A percentile compares a stretch with the other conserved stretches of the same genome.
These are phyloP conservation scores for Diadumene lineata DNA, from an alignment of 92 coral and sea anemone genomes.

Conservation along the genomic window DNA sequence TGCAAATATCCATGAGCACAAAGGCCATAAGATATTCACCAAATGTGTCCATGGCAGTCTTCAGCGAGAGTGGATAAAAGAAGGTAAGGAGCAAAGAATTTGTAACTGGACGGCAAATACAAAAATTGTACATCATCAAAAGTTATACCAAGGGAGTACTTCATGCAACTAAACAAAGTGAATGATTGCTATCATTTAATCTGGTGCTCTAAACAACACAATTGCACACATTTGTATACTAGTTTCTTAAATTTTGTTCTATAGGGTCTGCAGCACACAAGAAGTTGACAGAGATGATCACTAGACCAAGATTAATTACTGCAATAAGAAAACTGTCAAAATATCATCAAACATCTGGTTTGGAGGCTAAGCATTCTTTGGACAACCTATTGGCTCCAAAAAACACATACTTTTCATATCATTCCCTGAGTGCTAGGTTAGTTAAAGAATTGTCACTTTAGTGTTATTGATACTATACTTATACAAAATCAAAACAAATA, in stretches of 20 bases:
- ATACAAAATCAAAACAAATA: background rate
- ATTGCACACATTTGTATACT: background rate
- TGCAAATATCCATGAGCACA: constrained; percentile 19
- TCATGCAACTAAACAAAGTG: background rate
- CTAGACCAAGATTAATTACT: constrained; percentile 36
- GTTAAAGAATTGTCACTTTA: constrained; percentile 4
- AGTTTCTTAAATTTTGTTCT: background rate
- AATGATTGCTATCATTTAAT: background rate
- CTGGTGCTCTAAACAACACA: background rate
- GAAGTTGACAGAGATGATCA: constrained; percentile 40
- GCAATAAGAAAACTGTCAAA: constrained; percentile 38
- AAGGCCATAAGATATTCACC: constrained; percentile 23
- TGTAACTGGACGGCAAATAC: background rate
- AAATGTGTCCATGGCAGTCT: constrained; percentile 28
- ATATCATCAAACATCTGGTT: constrained; percentile 45
- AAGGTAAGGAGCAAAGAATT: constrained; percentile 14
- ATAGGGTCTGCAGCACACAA: constrained; percentile 37
- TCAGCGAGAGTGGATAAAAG: constrained; percentile 32
- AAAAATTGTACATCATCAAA: background rate
- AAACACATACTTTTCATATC: constrained; percentile 44
- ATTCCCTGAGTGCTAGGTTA: constrained; percentile 45
- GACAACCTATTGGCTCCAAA: constrained; percentile 45
- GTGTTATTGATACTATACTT: background rate
- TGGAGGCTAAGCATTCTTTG: constrained; percentile 45
- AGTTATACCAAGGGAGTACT: background rate